These are phyloP conservation scores for Rhinophrynus dorsalis DNA, from an alignment of 2,797 vertebrate genomes.

Conservation along the genomic window DNA sequence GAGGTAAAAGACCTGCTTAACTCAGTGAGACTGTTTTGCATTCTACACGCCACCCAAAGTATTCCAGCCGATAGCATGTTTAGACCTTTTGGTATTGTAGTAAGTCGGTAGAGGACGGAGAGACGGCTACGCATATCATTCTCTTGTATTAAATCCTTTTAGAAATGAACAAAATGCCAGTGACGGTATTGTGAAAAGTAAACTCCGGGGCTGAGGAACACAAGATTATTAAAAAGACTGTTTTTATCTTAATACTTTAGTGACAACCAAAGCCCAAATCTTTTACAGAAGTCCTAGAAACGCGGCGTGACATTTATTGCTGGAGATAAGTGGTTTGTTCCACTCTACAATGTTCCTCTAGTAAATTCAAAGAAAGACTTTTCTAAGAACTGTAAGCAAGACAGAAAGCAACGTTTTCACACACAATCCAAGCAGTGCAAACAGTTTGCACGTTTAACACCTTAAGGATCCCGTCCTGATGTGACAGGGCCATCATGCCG, in stretches of 20 bases:
- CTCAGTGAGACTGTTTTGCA: no score
- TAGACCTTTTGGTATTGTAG: no score
- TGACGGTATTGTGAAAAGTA: constrained; percentile 5
- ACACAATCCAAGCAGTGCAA: no score
- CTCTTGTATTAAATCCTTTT: not conserved
- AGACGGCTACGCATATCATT: not conserved
- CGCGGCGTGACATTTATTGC: not conserved
- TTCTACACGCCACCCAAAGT: no score
- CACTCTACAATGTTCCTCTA: not conserved
- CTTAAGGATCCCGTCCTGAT: no score
- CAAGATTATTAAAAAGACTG: not conserved
- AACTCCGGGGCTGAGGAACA: not conserved
- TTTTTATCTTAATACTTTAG: not conserved
- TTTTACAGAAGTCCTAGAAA: not conserved
- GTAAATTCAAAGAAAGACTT: not conserved
- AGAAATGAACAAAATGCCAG: not conserved
- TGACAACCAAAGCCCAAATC: not conserved
- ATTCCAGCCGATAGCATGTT: no score
- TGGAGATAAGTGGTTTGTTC: not conserved
- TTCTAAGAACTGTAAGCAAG: no score
- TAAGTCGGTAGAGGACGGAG: no score
- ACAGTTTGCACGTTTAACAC: no score
- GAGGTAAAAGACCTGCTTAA: no score
- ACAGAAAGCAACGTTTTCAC: no score
- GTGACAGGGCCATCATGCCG: no score